Base-by-base conservation (phyloP, 2,113 vertebrate species). In the Lamprologus ornatipinnis region DNA sequence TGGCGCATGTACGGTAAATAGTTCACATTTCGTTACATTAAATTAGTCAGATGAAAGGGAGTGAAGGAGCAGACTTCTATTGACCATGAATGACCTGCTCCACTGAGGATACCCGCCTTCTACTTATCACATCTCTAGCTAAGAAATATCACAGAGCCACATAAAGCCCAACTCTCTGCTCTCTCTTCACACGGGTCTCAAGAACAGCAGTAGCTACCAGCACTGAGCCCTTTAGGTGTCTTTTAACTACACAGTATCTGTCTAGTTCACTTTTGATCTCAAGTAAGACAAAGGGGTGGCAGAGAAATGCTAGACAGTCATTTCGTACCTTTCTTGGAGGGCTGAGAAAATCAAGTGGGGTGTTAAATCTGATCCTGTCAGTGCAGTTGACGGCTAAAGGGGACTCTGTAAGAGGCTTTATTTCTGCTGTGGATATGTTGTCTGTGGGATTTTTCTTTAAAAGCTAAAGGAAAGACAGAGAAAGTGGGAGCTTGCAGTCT, bases 281-380 rank as follows among this genome's bases (percentile, higher is more conserved):
- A 78, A n/a, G 60, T 23, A 37, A 93, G 89, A 92, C 89, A 93
- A 93, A 91, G 53, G 7, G 82, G 55, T 60, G 85, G 60, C 63
- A 81, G 81, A 89, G 85, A 90, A 88, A 91, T 68, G 75, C 85
- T 14, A 84, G 47, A 88, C 85, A 90, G 79, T 89, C 86, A 87
- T 89, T 89, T 88, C 86, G 87, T 70, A 92, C 89, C 86, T 93
- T 90, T 91, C 87, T 85, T 85, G 31, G 83, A 85, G 75, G 86
- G 82, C 81, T 95, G 88, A 85, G 81, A 81, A 91, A 93, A 92
- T 93, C 87, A 93, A 94, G 92, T 85, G 86, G 31, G 47, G 88
- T 89, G 88, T 94, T 94, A 91, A 94, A 94, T 89, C 88, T 94
- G 92, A 94, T 93, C 95, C 90, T 82, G 91, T 90, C 93, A 90